Evolutionary conservation across 2,113 vertebrate species (phyloP).

Genomic region (Hyla sarda): DNA sequence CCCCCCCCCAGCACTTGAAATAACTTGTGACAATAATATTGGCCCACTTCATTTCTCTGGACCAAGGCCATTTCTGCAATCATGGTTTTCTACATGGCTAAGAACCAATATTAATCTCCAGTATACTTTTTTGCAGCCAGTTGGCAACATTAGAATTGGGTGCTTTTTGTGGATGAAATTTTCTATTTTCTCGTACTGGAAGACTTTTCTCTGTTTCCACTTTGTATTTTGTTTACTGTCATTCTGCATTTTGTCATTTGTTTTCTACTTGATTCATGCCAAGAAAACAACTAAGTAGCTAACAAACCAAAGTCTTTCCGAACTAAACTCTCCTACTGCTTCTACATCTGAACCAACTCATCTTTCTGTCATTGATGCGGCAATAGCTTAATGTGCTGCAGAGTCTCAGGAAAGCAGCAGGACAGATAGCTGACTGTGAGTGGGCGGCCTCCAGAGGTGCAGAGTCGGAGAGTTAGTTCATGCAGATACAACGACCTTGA

Average conservation of each 20-base stretch:
- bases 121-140: neutral
- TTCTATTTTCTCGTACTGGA: neutral
- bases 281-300: neutral
- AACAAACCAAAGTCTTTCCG: neutral
- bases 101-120: neutral
- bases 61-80: neutral
- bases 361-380: constrained; percentile 8
- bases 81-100: neutral
- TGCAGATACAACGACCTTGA: constrained; percentile 48
- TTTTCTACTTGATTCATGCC: neutral
- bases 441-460: neutral
- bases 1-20: neutral
- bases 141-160: neutral
- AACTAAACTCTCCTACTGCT: neutral
- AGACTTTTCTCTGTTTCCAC: neutral
- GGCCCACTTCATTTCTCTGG: neutral
- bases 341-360: neutral
- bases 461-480: constrained; percentile 36
- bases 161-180: neutral
- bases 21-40: neutral
- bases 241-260: neutral
- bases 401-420: neutral
- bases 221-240: neutral
- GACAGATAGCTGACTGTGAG: neutral
- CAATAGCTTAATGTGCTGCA: neutral